Conservation (phyloP, 2,113 vertebrate genomes). For the Pachypanchax playfairii region DNA sequence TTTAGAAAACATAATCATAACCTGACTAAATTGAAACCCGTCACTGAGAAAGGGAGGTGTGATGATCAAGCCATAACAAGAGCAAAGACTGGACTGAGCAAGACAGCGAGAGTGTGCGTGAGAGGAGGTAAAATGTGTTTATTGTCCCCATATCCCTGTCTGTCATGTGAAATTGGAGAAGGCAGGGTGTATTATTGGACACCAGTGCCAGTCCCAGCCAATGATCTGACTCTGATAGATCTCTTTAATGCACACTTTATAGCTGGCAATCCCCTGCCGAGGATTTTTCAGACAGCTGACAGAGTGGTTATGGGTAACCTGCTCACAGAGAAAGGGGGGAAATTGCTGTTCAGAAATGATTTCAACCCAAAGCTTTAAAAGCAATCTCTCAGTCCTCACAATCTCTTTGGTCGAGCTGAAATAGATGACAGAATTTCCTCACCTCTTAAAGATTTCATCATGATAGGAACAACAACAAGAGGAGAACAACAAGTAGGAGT, state of each 20-base stretch:
- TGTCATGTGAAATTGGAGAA: conserved; percentile 68
- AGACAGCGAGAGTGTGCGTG: conserved; percentile 6
- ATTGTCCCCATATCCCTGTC: conserved; percentile 56
- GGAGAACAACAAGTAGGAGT: conserved; percentile 24
- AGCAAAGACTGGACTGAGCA: conserved; percentile 18
- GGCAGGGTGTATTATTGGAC: conserved; percentile 66
- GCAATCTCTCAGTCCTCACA: conserved; percentile 34
- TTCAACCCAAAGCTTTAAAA: conserved; percentile 55
- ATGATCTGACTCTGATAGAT: conserved; percentile 65
- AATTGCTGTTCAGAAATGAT: conserved; percentile 67
- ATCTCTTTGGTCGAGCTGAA: conserved; percentile 35
- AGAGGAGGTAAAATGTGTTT: conserved; percentile 51
- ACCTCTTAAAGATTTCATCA: conserved; percentile 50
- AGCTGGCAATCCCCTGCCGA: conserved; percentile 58
- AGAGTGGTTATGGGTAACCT: conserved; percentile 63
- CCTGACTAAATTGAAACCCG: conserved; percentile 49
- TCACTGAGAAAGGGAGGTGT: conserved; percentile 38
- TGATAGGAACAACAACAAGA: conserved; percentile 26
- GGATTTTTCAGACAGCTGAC: conserved; percentile 66
- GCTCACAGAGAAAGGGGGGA: conserved; percentile 45
- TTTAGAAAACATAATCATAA: conserved; percentile 53
- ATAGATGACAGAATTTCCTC: conserved; percentile 50
- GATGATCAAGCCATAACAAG: conserved; percentile 53
- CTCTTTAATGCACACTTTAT: conserved; percentile 69
- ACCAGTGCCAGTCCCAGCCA: conserved; percentile 53